These are phyloP conservation scores for Nomia melanderi DNA, from an alignment of 1,140 invertebrate genomes.

Conservation along the genomic window DNA sequence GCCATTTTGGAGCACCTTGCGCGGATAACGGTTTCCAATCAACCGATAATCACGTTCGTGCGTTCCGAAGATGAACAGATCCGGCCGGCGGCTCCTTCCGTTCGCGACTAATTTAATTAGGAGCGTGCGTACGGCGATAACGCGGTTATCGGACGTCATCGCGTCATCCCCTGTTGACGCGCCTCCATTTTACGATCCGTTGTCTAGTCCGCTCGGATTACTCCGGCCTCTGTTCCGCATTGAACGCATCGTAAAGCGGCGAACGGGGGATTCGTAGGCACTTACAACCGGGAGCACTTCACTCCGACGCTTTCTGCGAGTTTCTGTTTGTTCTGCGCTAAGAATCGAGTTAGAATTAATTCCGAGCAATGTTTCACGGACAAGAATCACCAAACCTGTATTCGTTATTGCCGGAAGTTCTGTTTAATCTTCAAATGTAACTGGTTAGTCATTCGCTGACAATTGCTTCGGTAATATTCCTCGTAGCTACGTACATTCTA, in stretches of 20 bases:
- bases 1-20: too few species aligned
- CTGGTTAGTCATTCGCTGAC: too few species aligned
- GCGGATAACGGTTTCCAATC: not conserved
- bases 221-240: not conserved
- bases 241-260: not conserved
- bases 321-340: too few species aligned
- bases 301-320: not conserved
- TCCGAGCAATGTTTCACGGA: too few species aligned
- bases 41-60: not conserved
- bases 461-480: too few species aligned
- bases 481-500: too few species aligned
- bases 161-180: not conserved
- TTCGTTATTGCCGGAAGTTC: too few species aligned
- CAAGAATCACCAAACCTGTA: too few species aligned
- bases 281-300: too few species aligned
- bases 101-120: slow-evolving; percentile 24
- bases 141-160: slow-evolving; percentile 28
- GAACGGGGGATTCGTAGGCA: not conserved
- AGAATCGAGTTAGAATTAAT: too few species aligned
- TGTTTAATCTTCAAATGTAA: too few species aligned
- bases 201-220: not conserved
- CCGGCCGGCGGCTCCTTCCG: not conserved
- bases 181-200: not conserved
- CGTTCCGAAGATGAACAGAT: not conserved
- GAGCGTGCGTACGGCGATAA: slow-evolving; percentile 6